A percentile compares a stretch with the other conserved stretches of the same genome.
Conservation (phyloP, 1,140 invertebrate genomes). For the Heliconius hewitsoni region DNA sequence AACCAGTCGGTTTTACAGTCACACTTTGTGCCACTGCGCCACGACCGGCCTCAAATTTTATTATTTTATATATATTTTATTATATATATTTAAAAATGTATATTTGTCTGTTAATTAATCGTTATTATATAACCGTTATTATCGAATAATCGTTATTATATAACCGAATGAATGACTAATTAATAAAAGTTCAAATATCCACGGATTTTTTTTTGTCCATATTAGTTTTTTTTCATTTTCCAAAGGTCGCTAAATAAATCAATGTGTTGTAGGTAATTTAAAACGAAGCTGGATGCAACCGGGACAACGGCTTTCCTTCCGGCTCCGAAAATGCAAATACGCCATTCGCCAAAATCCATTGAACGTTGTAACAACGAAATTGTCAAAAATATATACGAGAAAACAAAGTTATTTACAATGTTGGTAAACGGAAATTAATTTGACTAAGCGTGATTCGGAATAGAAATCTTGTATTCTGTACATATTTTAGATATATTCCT, state of each 20-base stretch:
- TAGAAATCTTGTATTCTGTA: not conserved
- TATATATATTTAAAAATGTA: too few species aligned
- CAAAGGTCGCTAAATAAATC: conserved; percentile 9
- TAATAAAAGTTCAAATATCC: not conserved
- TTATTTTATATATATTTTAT: too few species aligned
- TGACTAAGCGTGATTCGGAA: not conserved
- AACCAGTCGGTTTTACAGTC: too few species aligned
- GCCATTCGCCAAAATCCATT: conserved; percentile 21
- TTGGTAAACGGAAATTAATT: not conserved
- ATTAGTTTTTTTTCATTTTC: not conserved
- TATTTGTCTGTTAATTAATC: not conserved
- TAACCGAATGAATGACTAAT: not conserved
- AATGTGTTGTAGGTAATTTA: conserved; percentile 13
- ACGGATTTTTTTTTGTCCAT: not conserved
- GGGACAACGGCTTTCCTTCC: conserved; percentile 16
- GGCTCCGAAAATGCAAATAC: conserved; percentile 26
- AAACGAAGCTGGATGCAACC: conserved; percentile 19
- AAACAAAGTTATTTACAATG: not conserved
- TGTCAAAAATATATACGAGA: conserved; percentile 7
- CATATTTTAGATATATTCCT: not conserved
- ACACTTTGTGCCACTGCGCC: too few species aligned
- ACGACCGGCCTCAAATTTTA: too few species aligned
- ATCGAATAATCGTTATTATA: not conserved
- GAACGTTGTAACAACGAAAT: conserved; percentile 14
- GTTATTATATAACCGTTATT: not conserved